Conservation (phyloP, 2,797 vertebrate species). For the Acanthurus leucopareius region DNA sequence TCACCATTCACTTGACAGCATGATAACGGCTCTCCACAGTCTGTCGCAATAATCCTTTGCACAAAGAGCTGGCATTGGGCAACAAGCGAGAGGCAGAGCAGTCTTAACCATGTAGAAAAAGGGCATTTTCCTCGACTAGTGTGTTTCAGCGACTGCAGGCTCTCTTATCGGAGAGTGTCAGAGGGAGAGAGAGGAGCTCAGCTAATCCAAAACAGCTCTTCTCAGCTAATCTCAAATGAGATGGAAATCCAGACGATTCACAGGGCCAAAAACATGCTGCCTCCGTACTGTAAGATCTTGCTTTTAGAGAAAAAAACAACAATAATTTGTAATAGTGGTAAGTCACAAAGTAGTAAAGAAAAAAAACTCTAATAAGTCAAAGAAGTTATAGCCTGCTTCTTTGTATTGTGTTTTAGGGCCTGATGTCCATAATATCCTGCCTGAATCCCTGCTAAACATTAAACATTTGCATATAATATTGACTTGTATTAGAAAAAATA, state of each 20-base stretch:
- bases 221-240: conserved; percentile 84
- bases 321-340: conserved; percentile 69
- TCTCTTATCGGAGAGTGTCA: conserved; percentile 82
- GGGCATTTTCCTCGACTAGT: conserved; percentile 76
- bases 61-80: conserved; percentile 73
- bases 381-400: conserved; percentile 38
- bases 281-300: conserved; percentile 57
- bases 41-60: conserved; percentile 69
- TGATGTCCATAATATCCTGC: conserved; percentile 1
- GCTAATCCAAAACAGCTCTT: conserved; percentile 82
- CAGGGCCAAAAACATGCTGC: conserved; percentile 69
- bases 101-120: conserved; percentile 79
- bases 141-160: conserved; percentile 71
- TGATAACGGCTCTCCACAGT: conserved; percentile 64
- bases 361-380: conserved; percentile 47
- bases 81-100: conserved; percentile 69
- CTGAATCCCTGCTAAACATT: neutral
- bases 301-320: conserved; percentile 57
- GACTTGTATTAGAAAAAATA: neutral
- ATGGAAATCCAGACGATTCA: conserved; percentile 82
- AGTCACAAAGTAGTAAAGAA: conserved; percentile 48
- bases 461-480: neutral
- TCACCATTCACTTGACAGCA: conserved; percentile 63
- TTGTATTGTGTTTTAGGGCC: conserved; percentile 7
- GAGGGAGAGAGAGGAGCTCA: conserved; percentile 69